Evolutionary conservation across 2,888 invertebrate genomes (phyloP).

Genomic region (Linyphia triangularis): DNA sequence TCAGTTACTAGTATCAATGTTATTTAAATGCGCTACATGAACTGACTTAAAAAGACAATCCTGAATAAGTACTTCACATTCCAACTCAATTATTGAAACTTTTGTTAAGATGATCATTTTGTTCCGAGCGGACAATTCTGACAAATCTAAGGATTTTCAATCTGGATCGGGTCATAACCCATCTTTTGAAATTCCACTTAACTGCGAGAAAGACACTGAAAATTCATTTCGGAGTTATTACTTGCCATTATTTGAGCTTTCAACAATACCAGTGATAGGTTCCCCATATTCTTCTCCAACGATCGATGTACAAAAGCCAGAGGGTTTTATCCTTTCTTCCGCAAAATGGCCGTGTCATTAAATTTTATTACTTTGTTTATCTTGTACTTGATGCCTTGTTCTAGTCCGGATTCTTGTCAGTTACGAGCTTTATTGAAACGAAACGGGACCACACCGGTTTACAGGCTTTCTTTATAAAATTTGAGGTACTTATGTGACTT

Average conservation of each 20-base stretch:
- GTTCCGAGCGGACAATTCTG: background rate
- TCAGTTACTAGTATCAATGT: no score
- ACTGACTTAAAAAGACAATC: no score
- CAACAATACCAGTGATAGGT: conserved; percentile 45
- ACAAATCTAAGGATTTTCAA: background rate
- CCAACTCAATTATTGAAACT: background rate
- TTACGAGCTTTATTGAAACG: conserved; percentile 53
- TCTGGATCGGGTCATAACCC: background rate
- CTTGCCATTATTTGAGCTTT: conserved; percentile 20
- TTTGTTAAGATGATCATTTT: background rate
- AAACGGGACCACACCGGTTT: background rate
- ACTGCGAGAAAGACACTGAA: conserved; percentile 28
- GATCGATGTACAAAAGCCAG: conserved; percentile 39
- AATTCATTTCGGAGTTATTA: conserved; percentile 42
- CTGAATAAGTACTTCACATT: background rate
- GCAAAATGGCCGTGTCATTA: conserved; percentile 52
- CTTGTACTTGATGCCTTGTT: conserved; percentile 54
- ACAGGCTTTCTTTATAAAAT: background rate
- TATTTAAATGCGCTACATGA: no score
- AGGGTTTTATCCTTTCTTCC: conserved; percentile 36
- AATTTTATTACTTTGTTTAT: conserved; percentile 70
- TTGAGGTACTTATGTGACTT: no score
- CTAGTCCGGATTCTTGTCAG: conserved; percentile 35
- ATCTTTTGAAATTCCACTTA: conserved; percentile 39
- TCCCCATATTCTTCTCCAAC: conserved; percentile 36